These are phyloP conservation scores for Zeus faber DNA, from an alignment of 2,113 vertebrate genomes.

Conservation along the genomic window DNA sequence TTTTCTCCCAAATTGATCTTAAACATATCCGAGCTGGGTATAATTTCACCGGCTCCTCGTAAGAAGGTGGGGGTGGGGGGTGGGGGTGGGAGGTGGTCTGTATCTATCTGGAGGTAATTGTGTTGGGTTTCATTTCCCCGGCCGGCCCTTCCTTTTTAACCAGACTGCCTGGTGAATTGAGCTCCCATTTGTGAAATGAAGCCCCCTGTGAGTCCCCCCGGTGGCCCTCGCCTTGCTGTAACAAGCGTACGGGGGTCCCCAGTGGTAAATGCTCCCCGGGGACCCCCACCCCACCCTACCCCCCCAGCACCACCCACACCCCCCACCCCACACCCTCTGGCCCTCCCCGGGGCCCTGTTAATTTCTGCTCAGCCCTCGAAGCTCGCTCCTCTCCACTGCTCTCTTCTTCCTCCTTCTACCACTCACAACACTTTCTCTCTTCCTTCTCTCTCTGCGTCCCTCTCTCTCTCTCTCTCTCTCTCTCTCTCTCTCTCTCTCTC, in stretches of 20 bases:
- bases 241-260: constrained; percentile 69
- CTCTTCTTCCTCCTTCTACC: constrained; percentile 34
- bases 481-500: constrained; percentile 2
- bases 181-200: constrained; percentile 68
- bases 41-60: constrained; percentile 43
- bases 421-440: constrained; percentile 45
- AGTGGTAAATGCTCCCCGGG: constrained; percentile 70
- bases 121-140: constrained; percentile 30
- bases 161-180: constrained; percentile 52
- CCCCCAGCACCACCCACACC: background rate
- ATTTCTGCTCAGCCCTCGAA: constrained; percentile 67
- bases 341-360: constrained; percentile 67
- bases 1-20: constrained; percentile 67
- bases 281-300: constrained; percentile 44
- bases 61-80: no score
- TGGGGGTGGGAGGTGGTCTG: constrained; percentile 3
- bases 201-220: constrained; percentile 59
- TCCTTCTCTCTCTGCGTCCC: constrained; percentile 44
- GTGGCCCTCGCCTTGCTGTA: constrained; percentile 71
- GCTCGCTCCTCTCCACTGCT: constrained; percentile 64
- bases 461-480: constrained; percentile 38
- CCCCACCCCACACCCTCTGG: constrained; percentile 52
- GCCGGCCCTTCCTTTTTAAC: constrained; percentile 60
- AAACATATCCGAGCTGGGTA: constrained; percentile 61
- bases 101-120: constrained; percentile 64